Percentiles rank a stretch among this genome's conserved stretches.
These are phyloP conservation scores for Oncorhynchus gorbuscha DNA, from an alignment of 2,113 vertebrate species.

Conservation along the genomic window DNA sequence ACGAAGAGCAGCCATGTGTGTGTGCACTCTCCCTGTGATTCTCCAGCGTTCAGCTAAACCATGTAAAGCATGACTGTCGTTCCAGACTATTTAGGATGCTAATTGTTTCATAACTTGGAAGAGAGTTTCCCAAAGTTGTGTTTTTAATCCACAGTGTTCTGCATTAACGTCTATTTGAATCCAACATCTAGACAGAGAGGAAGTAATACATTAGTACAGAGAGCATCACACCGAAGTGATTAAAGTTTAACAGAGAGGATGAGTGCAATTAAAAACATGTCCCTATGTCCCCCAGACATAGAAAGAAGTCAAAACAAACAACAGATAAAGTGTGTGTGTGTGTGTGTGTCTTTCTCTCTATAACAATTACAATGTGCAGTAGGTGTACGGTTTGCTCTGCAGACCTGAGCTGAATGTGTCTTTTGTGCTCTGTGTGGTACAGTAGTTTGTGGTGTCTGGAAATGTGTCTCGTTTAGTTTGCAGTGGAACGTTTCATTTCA, in stretches of 20 bases:
- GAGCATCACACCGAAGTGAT: conserved; percentile 24
- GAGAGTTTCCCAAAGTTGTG: conserved; percentile 15
- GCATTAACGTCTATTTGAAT: conserved; percentile 49
- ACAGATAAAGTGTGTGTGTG: neutral
- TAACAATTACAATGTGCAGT: no score
- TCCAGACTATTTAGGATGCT: conserved; percentile 14
- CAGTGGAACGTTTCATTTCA: conserved; percentile 29
- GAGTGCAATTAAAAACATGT: conserved; percentile 41
- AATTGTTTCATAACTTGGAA: neutral
- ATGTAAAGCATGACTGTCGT: conserved; percentile 10
- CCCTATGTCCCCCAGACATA: conserved; percentile 17
- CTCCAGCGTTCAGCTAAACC: neutral
- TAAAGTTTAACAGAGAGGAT: conserved; percentile 27
- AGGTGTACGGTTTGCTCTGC: neutral
- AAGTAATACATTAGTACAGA: conserved; percentile 23
- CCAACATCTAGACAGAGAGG: neutral
- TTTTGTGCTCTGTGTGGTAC: conserved; percentile 24
- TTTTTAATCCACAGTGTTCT: conserved; percentile 5
- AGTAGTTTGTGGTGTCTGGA: conserved; percentile 25
- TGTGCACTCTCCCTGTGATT: no score
- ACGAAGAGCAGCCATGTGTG: no score
- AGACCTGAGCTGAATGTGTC: conserved; percentile 10
- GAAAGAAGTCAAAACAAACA: conserved; percentile 37
- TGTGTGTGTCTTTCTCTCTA: no score
- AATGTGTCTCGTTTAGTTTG: conserved; percentile 24